Evolutionary conservation across 2,797 vertebrate genomes (phyloP).

Genomic region (Pteropus rufus): DNA sequence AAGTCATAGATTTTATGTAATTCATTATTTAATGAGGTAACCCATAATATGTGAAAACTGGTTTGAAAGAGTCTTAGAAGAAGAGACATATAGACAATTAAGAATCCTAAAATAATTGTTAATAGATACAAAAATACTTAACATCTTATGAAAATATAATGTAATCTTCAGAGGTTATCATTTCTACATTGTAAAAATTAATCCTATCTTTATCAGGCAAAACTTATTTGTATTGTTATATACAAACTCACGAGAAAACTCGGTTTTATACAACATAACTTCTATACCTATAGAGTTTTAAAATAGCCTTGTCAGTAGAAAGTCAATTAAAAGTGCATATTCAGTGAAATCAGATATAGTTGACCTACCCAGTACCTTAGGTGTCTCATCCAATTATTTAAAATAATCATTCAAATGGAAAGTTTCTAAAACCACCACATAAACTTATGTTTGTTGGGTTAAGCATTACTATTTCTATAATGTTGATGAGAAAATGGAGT

Average conservation of each 20-base stretch:
- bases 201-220: background rate
- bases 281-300: background rate
- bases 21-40: background rate
- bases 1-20: background rate
- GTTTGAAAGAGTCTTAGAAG: background rate
- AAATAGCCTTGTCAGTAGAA: background rate
- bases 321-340: background rate
- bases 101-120: background rate
- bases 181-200: background rate
- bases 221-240: background rate
- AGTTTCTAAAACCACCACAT: background rate
- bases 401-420: background rate
- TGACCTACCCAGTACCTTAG: background rate
- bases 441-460: background rate
- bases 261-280: background rate
- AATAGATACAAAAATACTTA: background rate
- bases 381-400: background rate
- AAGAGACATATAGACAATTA: background rate
- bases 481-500: background rate
- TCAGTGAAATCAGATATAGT: background rate
- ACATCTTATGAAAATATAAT: background rate
- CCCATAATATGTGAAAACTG: background rate
- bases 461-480: background rate
- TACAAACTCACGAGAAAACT: background rate
- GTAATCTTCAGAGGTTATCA: background rate